These are phyloP conservation scores for Lipophrys pholis DNA, from an alignment of 2,113 vertebrate genomes.

Conservation along the genomic window DNA sequence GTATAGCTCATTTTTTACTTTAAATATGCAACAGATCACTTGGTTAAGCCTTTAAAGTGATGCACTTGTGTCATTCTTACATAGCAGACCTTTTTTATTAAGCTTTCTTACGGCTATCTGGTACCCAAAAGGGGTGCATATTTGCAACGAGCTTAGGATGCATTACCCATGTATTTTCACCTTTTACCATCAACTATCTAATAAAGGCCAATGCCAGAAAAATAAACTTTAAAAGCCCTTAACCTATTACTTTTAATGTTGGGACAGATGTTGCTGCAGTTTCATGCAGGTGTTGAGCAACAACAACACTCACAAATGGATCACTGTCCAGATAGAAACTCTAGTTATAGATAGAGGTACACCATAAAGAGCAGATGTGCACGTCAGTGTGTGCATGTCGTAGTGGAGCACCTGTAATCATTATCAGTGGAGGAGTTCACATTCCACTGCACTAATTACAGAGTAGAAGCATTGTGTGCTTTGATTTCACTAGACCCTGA, in stretches of 20 bases:
- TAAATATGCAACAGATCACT: not conserved
- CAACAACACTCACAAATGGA: conserved; percentile 26
- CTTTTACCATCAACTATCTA: conserved; percentile 25
- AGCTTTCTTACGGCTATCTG: not conserved
- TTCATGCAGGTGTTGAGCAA: conserved; percentile 32
- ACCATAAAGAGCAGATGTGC: conserved; percentile 60
- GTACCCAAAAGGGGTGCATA: too few relatives aligned
- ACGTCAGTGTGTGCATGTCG: conserved; percentile 32
- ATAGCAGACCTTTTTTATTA: not conserved
- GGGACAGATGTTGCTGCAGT: conserved; percentile 62
- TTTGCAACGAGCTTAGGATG: not conserved
- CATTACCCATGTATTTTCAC: conserved; percentile 28
- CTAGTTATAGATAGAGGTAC: conserved; percentile 21
- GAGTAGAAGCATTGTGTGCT: conserved; percentile 56
- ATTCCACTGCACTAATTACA: conserved; percentile 73
- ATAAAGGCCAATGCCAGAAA: too few relatives aligned
- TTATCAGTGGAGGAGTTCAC: conserved; percentile 67
- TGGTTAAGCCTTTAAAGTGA: not conserved
- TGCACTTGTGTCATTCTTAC: not conserved
- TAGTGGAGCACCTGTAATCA: conserved; percentile 62
- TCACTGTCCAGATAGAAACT: conserved; percentile 8
- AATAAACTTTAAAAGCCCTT: too few relatives aligned
- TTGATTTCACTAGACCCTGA: conserved; percentile 67
- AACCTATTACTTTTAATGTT: conserved; percentile 54
- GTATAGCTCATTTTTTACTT: too few relatives aligned